Conservation (phyloP, 2,888 invertebrate species). For the Cosmopolites sordidus region DNA sequence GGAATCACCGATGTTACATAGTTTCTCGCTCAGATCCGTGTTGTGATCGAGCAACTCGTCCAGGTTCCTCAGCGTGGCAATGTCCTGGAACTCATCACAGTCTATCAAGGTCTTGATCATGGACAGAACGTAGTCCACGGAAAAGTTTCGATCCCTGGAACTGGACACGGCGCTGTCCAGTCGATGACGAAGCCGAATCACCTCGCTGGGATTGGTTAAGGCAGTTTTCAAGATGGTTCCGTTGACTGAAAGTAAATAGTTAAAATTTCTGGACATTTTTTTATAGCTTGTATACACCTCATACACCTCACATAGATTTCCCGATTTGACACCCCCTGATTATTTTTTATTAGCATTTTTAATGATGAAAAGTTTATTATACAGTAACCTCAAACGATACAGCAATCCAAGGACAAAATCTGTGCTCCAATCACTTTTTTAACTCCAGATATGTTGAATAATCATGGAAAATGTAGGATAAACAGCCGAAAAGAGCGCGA, state of each 20-base stretch:
- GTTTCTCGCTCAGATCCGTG: conserved; percentile 84
- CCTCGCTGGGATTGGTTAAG: conserved; percentile 90
- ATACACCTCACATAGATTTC: no score
- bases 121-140: conserved; percentile 76
- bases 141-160: conserved; percentile 73
- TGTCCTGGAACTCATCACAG: conserved; percentile 90
- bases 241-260: conserved; percentile 56
- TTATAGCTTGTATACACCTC: no score
- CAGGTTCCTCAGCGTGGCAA: conserved; percentile 87
- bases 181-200: conserved; percentile 81
- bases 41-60: conserved; percentile 88
- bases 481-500: no score
- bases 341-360: no score
- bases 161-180: conserved; percentile 86
- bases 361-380: no score
- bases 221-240: conserved; percentile 93
- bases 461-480: no score
- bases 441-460: no score
- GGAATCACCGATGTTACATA: conserved; percentile 95
- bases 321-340: no score
- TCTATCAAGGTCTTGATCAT: conserved; percentile 92
- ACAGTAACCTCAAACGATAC: no score
- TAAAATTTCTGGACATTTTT: no score
- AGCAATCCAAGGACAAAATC: no score
- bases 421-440: no score